A percentile compares a stretch with the other conserved stretches of the same genome.
Conservation (phyloP, 2,113 vertebrate species). For the Apus apus region DNA sequence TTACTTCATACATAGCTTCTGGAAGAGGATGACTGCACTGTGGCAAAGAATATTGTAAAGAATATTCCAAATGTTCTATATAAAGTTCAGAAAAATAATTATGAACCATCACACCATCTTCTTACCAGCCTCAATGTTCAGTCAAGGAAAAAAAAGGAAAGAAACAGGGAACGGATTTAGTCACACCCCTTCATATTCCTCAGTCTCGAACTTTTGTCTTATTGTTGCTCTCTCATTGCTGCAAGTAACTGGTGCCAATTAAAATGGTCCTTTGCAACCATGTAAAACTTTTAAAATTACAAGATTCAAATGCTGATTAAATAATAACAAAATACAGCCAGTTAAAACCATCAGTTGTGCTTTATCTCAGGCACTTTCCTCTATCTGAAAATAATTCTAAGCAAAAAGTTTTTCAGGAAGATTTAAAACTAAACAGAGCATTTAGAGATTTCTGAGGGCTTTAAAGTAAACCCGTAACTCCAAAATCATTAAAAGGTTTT, state of each 20-base stretch:
- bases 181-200: background rate
- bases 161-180: background rate
- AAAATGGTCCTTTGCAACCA: background rate
- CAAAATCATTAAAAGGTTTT: background rate
- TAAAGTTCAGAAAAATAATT: background rate
- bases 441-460: background rate
- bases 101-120: background rate
- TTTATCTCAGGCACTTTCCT: background rate
- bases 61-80: background rate
- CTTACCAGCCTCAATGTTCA: background rate
- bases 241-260: background rate
- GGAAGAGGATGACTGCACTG: background rate
- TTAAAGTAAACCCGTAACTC: background rate
- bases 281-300: background rate
- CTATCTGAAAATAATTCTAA: background rate
- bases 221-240: background rate
- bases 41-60: background rate
- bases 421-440: background rate
- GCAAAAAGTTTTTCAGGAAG: background rate
- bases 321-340: background rate
- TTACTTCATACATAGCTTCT: background rate
- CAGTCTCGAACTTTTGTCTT: background rate
- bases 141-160: background rate
- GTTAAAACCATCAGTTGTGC: background rate
- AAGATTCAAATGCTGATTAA: background rate